Evolutionary conservation across 2,113 vertebrate species (phyloP).

Genomic region (human (Homo sapiens)): DNA sequence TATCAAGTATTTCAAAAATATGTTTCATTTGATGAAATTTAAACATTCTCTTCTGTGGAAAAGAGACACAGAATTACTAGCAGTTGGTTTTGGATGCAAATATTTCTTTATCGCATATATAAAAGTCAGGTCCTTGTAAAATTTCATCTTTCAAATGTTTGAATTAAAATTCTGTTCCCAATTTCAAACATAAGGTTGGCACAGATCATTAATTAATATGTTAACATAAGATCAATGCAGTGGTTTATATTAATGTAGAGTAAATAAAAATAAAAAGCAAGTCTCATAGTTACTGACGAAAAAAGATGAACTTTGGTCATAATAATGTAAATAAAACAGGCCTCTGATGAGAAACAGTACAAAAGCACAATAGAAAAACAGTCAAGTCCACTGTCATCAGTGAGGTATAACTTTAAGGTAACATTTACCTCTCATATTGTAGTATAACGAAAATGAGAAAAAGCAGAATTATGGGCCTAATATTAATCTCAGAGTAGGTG

Average conservation of each 20-base stretch:
- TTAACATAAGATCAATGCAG: background rate
- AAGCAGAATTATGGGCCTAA: background rate
- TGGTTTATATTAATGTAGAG: background rate
- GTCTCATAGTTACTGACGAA: background rate
- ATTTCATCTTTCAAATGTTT: background rate
- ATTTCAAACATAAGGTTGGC: background rate
- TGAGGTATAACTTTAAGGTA: background rate
- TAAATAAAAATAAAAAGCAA: background rate
- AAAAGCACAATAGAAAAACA: background rate
- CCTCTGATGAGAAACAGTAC: background rate
- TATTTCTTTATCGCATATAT: background rate
- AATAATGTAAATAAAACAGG: background rate
- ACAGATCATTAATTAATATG: background rate
- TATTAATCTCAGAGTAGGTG: background rate
- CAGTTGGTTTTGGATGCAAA: background rate
- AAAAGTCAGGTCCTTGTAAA: background rate
- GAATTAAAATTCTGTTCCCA: background rate
- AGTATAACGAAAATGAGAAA: background rate
- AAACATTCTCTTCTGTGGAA: constrained; percentile 75
- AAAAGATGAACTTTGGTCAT: background rate
- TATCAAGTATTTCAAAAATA: constrained; percentile 93
- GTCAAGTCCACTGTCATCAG: background rate
- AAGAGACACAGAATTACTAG: constrained; percentile 68
- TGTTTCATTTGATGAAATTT: constrained; percentile 85
- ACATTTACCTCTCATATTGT: accelerated